Evolutionary conservation across 2,797 vertebrate species (phyloP).

Genomic region (Eremophila alpestris): DNA sequence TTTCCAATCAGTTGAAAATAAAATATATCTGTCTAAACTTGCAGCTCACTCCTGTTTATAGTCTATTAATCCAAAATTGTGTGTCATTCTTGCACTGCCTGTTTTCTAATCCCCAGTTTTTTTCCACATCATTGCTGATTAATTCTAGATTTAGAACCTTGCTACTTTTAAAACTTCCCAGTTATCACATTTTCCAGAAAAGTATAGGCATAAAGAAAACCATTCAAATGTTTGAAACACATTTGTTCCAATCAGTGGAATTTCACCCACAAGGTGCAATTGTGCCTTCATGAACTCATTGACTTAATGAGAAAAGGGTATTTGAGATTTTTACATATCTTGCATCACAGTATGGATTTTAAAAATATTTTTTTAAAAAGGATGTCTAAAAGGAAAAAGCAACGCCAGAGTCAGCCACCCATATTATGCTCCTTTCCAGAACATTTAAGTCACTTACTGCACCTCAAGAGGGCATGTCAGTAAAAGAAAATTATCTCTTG

Average conservation of each 20-base stretch:
- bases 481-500: neutral
- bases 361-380: neutral
- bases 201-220: neutral
- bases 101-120: neutral
- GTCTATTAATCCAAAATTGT: neutral
- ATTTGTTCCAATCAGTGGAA: neutral
- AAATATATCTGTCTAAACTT: neutral
- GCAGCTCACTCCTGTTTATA: neutral
- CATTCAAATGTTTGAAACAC: neutral
- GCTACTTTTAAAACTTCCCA: neutral
- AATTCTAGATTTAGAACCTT: neutral
- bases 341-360: neutral
- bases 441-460: neutral
- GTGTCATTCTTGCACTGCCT: neutral
- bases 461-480: neutral
- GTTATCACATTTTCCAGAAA: neutral
- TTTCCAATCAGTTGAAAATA: neutral
- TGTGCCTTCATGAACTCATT: neutral
- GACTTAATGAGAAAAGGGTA: neutral
- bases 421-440: neutral
- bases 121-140: neutral
- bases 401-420: neutral
- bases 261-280: neutral
- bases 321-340: neutral
- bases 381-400: neutral